Evolutionary conservation across 2,888 invertebrate species (phyloP).

Genomic region (Calameuta pallipes): DNA sequence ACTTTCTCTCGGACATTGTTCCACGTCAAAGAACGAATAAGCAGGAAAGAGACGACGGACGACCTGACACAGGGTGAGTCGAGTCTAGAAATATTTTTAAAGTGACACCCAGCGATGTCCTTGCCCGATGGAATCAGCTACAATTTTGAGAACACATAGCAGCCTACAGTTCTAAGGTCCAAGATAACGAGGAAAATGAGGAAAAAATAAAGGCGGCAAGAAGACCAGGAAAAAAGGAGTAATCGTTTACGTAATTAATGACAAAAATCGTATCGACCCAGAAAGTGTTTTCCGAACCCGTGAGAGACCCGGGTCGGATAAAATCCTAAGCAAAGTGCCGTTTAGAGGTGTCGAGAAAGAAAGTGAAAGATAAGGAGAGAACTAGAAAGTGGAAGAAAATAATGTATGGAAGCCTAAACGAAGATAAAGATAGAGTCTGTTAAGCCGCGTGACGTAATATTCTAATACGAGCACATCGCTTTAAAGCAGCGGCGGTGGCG

Average conservation of each 20-base stretch:
- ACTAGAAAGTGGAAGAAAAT: not conserved
- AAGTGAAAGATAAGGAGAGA: not conserved
- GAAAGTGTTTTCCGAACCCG: not conserved
- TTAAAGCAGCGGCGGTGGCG: constrained; percentile 48
- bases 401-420: not conserved
- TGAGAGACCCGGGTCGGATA: not conserved
- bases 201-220: not conserved
- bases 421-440: not conserved
- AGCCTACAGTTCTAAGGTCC: not conserved
- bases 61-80: not conserved
- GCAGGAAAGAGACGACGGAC: not conserved
- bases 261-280: not conserved
- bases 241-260: not conserved
- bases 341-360: not conserved
- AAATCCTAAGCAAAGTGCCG: not conserved
- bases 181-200: not conserved
- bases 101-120: not conserved
- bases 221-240: not conserved
- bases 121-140: not conserved
- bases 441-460: not conserved
- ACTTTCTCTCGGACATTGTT: not conserved
- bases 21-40: not conserved
- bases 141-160: not conserved
- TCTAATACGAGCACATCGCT: constrained; percentile 58
- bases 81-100: not conserved